phyloP scores from a whole-genome alignment of 2,797 vertebrate species.

The Lacerta viridis region DNA sequence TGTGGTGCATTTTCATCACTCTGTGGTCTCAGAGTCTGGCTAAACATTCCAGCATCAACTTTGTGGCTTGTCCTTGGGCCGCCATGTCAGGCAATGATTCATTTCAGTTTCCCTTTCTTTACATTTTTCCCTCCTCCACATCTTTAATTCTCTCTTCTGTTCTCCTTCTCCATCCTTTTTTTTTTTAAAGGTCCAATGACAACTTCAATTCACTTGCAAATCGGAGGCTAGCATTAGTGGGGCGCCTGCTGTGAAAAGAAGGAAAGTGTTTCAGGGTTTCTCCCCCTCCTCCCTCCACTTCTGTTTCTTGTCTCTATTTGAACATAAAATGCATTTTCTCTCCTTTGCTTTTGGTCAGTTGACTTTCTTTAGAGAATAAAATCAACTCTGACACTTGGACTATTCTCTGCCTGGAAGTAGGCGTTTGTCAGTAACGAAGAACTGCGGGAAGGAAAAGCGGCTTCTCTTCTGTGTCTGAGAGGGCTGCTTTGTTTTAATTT shows the following conservation, averaged over 20 bases:
- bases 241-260: constrained; percentile 73
- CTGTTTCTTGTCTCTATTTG: constrained; percentile 1
- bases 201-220: constrained; percentile 87
- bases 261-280: constrained; percentile 57
- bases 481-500: constrained; percentile 36
- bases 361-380: constrained; percentile 37
- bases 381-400: constrained; percentile 29
- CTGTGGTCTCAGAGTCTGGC: constrained; percentile 37
- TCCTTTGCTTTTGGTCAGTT: constrained; percentile 7
- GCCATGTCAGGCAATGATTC: constrained; percentile 31
- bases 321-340: neutral
- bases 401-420: constrained; percentile 47
- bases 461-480: constrained; percentile 45
- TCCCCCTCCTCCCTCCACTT: neutral
- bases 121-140: neutral
- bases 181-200: constrained; percentile 19
- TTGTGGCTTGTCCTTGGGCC: constrained; percentile 49
- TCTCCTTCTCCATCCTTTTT: neutral
- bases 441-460: constrained; percentile 17
- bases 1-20: neutral
- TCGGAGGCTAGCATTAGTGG: constrained; percentile 79
- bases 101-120: constrained; percentile 39
- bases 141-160: constrained; percentile 24
- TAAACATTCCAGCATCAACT: constrained; percentile 44
- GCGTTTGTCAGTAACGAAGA: constrained; percentile 43